These are phyloP conservation scores for Anguilla japonica DNA, from an alignment of 2,113 vertebrate genomes.

Conservation along the genomic window DNA sequence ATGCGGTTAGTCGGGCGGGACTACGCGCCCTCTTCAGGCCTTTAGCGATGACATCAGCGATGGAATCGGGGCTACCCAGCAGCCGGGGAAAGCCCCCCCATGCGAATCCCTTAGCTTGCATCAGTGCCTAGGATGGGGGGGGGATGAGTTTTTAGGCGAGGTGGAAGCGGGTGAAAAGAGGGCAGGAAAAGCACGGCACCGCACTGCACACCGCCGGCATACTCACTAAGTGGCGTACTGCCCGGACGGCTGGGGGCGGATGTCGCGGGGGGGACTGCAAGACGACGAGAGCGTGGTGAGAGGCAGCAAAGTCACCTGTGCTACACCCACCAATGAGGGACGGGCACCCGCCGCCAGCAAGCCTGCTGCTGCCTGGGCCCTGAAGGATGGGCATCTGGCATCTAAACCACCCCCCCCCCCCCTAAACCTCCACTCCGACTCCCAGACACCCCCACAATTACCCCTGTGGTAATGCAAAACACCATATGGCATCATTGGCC, in stretches of 20 bases:
- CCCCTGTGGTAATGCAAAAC: neutral
- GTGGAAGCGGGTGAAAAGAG: slow-evolving; percentile 15
- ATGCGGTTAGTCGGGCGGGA: slow-evolving; percentile 55
- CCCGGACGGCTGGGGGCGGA: slow-evolving; percentile 62
- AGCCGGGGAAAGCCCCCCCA: slow-evolving; percentile 18
- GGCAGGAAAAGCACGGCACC: slow-evolving; percentile 26
- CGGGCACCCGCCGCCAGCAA: neutral
- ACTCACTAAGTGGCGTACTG: slow-evolving; percentile 71
- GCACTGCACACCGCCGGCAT: slow-evolving; percentile 62
- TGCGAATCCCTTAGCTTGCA: slow-evolving; percentile 27
- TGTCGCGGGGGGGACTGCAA: slow-evolving; percentile 69
- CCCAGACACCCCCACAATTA: neutral
- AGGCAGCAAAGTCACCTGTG: neutral
- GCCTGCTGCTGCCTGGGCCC: neutral
- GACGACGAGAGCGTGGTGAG: slow-evolving; percentile 67
- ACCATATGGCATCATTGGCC: neutral
- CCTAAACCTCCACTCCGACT: neutral
- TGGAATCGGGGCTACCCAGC: neutral
- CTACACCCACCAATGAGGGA: neutral
- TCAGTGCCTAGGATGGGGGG: neutral
- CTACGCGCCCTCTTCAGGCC: slow-evolving; percentile 10
- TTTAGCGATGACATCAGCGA: slow-evolving; percentile 34
- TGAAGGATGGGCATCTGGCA: neutral
- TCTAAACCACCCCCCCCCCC: neutral
- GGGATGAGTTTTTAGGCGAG: neutral